A percentile compares a stretch with the other conserved stretches of the same genome.
These are phyloP conservation scores for Nothocercus nigrocapillus DNA, from an alignment of 2,113 vertebrate species.

Conservation along the genomic window DNA sequence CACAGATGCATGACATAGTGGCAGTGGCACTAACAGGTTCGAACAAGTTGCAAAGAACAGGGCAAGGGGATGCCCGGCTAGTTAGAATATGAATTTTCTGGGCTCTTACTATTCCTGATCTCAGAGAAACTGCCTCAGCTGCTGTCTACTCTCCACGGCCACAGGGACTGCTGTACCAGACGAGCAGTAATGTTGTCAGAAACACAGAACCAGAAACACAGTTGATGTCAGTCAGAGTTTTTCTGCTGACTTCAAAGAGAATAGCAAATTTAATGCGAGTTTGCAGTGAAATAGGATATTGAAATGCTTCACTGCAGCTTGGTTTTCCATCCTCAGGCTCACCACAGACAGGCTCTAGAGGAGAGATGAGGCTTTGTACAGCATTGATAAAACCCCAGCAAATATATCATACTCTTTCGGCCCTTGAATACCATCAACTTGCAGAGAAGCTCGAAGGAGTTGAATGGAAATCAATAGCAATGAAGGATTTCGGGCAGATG, in stretches of 20 bases:
- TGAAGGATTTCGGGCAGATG: constrained; percentile 25
- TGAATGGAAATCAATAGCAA: constrained; percentile 45
- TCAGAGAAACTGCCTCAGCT: background rate
- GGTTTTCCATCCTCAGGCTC: constrained; percentile 25
- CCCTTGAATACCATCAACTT: constrained; percentile 31
- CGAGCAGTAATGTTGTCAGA: constrained; percentile 44
- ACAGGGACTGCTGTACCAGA: constrained; percentile 5
- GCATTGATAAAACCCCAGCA: constrained; percentile 25
- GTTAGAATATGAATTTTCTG: background rate
- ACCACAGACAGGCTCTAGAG: background rate
- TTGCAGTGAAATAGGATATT: constrained; percentile 42
- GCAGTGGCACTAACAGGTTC: background rate
- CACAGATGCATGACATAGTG: background rate
- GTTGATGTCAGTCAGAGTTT: constrained; percentile 51
- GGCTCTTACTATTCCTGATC: background rate
- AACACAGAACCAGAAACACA: constrained; percentile 30
- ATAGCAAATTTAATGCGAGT: constrained; percentile 47
- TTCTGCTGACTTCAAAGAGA: constrained; percentile 61
- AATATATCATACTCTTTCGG: constrained; percentile 35
- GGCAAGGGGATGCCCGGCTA: background rate
- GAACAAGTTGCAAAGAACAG: background rate
- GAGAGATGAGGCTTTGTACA: background rate
- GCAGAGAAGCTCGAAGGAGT: constrained; percentile 2
- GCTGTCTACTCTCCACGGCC: background rate
- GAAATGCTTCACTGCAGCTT: constrained; percentile 37